Base-by-base conservation (phyloP, 2,113 vertebrate species). In the Pseudorectes ferrugineus region DNA sequence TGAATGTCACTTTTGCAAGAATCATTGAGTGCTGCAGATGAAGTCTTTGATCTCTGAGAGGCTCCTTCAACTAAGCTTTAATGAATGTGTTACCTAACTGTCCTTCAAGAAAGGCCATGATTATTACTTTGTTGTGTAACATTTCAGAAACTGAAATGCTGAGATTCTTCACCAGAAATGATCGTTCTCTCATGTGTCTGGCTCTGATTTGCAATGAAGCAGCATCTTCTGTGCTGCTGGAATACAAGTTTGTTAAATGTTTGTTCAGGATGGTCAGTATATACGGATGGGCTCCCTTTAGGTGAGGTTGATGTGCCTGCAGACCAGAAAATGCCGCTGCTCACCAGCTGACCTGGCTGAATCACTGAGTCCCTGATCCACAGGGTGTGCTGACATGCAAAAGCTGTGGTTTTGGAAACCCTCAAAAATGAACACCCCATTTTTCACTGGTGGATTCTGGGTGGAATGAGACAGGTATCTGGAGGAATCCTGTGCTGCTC, bases 21-120 rank as follows among this genome's bases (percentile, higher is more conserved):
- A 86, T 73, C 63, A 51, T 4, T 42, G 77, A 72, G 70, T 72
- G 67, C 89, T 95, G 63, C 72, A 92, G 45, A 45, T 83, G n/a
- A 74, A 91, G 62, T 33, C 70, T 97, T 96, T 97, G 92, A 96
- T 96, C 84, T 92, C 20, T 45, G 73, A 94, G 45, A 80, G 24
- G 24, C 43, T 96, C 46, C 42, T 68, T 91, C 94, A 86, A 7
- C 89, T 62, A 66, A 35, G 46, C 58, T 93, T 92, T 97, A 94
- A 97, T 96, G 85, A 91, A 92, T 79, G 43, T 48, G 70, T 96
- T 96, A 95, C 61, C 88, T 90, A 93, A 95, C 40, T 48, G 55
- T 66, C 90, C 80, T 85, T 94, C 93, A 77, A 62, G 94, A 86
- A 95, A 96, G 93, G 48, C 51, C 19, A 9, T 26, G 68, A 66